Percentiles rank a stretch among this genome's conserved stretches.
Conservation (phyloP, 37 sponge, comb jelly and placozoan genomes). For the Ianthella basta region DNA sequence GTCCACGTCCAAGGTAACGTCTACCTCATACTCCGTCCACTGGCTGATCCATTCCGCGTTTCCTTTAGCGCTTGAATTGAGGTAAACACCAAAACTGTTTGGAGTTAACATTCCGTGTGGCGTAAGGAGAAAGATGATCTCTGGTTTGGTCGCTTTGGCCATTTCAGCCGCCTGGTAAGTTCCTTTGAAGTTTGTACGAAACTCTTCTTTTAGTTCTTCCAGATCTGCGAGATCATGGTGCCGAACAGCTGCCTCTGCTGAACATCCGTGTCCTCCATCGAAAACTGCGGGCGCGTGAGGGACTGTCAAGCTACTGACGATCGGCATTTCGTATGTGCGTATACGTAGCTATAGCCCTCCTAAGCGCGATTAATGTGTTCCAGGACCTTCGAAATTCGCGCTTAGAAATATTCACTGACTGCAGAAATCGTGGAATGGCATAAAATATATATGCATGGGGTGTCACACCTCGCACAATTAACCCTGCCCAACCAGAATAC, state of each 20-base stretch:
- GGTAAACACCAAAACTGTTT: conserved; percentile 32
- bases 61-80: conserved; percentile 51
- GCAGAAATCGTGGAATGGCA: no score
- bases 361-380: no score
- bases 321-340: conserved; percentile 33
- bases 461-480: no score
- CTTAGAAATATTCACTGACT: no score
- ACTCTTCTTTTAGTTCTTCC: conserved; percentile 30
- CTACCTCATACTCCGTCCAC: conserved; percentile 49
- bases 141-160: conserved; percentile 40
- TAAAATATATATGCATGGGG: no score
- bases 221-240: conserved; percentile 11
- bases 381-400: no score
- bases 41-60: conserved; percentile 49
- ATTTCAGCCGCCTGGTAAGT: conserved; percentile 41
- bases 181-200: conserved; percentile 17
- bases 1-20: conserved; percentile 35
- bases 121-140: conserved; percentile 50
- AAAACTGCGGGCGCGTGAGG: conserved; percentile 53
- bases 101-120: conserved; percentile 50
- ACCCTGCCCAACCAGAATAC: no score
- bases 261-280: conserved; percentile 36
- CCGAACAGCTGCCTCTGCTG: conserved; percentile 22
- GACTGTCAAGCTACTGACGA: conserved; percentile 34
- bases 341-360: no score